Conservation (phyloP, 2,888 invertebrate species). For the Chrysina gloriosa region DNA sequence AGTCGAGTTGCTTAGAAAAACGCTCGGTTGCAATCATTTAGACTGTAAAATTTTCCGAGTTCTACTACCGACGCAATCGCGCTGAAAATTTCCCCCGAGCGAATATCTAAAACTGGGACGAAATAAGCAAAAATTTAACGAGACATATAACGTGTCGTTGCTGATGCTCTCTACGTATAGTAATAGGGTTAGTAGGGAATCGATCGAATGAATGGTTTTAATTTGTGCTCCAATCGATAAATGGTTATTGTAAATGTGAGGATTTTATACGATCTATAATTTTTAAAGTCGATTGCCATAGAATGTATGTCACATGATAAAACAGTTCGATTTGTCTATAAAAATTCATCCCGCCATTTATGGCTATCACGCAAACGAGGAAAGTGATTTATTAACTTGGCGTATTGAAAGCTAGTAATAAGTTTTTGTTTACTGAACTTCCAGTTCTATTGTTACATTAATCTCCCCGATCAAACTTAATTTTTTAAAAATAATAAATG, state of each 20-base stretch:
- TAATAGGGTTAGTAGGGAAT: not conserved
- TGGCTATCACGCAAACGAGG: no score
- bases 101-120: constrained; percentile 5
- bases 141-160: not conserved
- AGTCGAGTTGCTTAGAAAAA: constrained; percentile 10
- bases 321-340: no score
- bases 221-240: not conserved
- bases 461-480: no score
- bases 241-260: not conserved
- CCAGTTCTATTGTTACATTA: no score
- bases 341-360: no score
- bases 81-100: constrained; percentile 18
- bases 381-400: no score
- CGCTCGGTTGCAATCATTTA: constrained; percentile 10
- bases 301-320: no score
- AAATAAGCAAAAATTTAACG: not conserved
- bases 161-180: not conserved
- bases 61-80: constrained; percentile 2
- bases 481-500: no score
- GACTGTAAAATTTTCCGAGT: constrained; percentile 25
- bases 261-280: no score
- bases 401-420: no score
- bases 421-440: no score
- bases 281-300: no score
- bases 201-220: not conserved